Evolutionary conservation across 2,888 invertebrate species (phyloP).

Genomic region (Melieria omissa): DNA sequence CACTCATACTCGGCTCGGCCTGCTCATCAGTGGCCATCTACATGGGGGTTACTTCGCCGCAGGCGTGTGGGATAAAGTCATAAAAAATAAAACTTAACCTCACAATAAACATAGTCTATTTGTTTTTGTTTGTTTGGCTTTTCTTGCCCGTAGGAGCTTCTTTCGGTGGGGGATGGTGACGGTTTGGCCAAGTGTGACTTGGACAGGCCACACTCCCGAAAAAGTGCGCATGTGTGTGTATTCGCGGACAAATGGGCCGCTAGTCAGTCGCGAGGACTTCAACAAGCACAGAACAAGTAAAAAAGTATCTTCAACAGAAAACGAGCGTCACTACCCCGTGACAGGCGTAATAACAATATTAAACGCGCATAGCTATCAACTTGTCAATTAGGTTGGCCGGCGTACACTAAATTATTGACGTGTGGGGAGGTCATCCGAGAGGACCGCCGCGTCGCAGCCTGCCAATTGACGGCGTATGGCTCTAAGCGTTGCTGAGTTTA

Average conservation of each 20-base stretch:
- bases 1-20: neutral
- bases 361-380: slow-evolving; percentile 44
- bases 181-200: no score
- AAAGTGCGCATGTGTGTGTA: no score
- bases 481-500: slow-evolving; percentile 28
- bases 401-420: slow-evolving; percentile 46
- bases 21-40: neutral
- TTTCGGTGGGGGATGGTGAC: no score
- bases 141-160: slow-evolving; percentile 4
- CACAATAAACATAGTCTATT: slow-evolving; percentile 2
- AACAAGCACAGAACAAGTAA: no score
- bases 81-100: slow-evolving; percentile 5
- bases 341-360: slow-evolving; percentile 41
- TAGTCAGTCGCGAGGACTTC: no score
- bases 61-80: slow-evolving; percentile 11
- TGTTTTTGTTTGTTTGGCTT: slow-evolving; percentile 21
- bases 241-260: no score
- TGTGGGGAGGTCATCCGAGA: no score
- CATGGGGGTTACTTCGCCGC: slow-evolving; percentile 26
- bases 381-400: slow-evolving; percentile 47
- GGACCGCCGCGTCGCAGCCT: neutral
- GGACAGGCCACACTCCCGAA: no score
- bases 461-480: neutral
- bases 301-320: no score
- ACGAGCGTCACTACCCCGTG: no score